phyloP scores from a whole-genome alignment of 37 sponge, comb jelly and placozoan genomes.

The Oscarella lobularis region DNA sequence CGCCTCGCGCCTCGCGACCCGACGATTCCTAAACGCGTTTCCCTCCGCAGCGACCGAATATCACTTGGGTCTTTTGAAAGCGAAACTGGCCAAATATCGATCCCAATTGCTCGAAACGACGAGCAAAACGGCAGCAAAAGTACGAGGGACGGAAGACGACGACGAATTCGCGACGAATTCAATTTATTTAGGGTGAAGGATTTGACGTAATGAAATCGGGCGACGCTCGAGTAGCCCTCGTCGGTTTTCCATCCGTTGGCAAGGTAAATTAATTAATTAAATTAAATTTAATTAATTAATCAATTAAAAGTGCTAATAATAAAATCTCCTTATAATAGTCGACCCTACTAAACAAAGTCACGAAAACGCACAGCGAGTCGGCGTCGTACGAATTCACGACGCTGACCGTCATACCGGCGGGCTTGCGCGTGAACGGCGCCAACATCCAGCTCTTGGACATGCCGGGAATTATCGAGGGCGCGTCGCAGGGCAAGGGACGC shows the following conservation, averaged over 20 bases:
- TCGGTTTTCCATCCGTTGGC: conserved; percentile 99
- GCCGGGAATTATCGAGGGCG: conserved; percentile 98
- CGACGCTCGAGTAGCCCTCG: conserved; percentile 92
- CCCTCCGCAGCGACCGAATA: conserved; percentile 88
- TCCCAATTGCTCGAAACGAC: conserved; percentile 80
- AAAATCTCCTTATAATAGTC: conserved; percentile 53
- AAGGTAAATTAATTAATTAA: conserved; percentile 56
- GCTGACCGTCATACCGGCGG: conserved; percentile 96
- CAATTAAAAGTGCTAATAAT: no score
- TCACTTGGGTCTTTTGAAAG: conserved; percentile 94
- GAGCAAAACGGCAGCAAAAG: conserved; percentile 46
- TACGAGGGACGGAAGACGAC: background rate
- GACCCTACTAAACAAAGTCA: conserved; percentile 84
- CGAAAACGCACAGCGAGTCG: conserved; percentile 91
- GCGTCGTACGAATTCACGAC: conserved; percentile 98
- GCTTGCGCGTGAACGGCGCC: conserved; percentile 76
- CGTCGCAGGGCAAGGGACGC: conserved; percentile 87
- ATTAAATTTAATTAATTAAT: no score
- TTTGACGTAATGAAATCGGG: conserved; percentile 99
- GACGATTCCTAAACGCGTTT: background rate
- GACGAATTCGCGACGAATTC: background rate
- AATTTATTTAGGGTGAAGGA: conserved; percentile 77
- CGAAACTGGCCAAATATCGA: conserved; percentile 95
- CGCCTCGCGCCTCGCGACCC: background rate
- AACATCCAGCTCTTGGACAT: conserved; percentile 94